phyloP scores from a whole-genome alignment of 2,113 vertebrate genomes.

The Sander lucioperca region DNA sequence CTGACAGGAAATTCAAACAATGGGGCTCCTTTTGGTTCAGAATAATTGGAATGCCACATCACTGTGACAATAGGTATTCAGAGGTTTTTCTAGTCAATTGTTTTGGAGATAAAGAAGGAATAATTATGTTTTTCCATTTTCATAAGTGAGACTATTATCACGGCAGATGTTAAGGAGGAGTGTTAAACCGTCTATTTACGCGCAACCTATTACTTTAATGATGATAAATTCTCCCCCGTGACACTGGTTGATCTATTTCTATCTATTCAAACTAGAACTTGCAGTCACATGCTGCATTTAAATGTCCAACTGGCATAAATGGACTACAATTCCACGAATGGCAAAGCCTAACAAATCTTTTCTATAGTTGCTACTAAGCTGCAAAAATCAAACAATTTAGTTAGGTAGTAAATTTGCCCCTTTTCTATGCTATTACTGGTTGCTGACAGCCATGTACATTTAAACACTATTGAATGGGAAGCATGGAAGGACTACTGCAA shows the following conservation, averaged over 20 bases:
- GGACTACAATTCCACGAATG: background rate
- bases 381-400: constrained; percentile 2
- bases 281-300: constrained; percentile 20
- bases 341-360: background rate
- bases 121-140: constrained; percentile 58
- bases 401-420: no score
- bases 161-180: constrained; percentile 66
- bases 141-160: constrained; percentile 60
- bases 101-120: constrained; percentile 51
- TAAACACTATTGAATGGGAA: background rate
- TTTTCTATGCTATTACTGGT: background rate
- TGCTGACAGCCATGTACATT: background rate
- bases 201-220: constrained; percentile 45
- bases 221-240: constrained; percentile 20
- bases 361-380: background rate
- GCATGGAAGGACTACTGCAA: background rate
- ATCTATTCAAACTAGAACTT: constrained; percentile 31
- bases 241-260: constrained; percentile 45
- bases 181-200: constrained; percentile 56
- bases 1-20: constrained; percentile 1
- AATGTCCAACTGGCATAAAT: background rate
- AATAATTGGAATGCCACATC: constrained; percentile 48
- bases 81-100: constrained; percentile 26
- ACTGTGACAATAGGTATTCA: constrained; percentile 20
- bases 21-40: constrained; percentile 9